These are phyloP conservation scores for Hermaeophaga mercurialis DNA, from an alignment of 2,888 invertebrate species.

Conservation along the genomic window DNA sequence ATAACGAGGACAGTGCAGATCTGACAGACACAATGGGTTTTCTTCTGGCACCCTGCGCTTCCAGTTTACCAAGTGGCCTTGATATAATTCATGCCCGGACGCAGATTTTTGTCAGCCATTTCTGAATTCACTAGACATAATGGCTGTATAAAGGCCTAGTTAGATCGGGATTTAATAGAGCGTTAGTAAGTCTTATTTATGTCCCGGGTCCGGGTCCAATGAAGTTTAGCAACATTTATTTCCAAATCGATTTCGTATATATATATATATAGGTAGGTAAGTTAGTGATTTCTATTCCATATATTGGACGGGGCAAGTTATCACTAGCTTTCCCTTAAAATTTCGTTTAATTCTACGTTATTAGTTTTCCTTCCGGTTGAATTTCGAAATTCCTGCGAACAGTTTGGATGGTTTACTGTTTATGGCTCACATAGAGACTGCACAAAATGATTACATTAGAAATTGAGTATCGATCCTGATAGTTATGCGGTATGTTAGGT, in stretches of 20 bases:
- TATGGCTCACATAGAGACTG: background rate
- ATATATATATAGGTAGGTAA: conserved; percentile 22
- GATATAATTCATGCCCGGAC: conserved; percentile 15
- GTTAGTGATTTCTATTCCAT: conserved; percentile 13
- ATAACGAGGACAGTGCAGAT: too few relatives aligned
- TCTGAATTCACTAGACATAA: conserved; percentile 27
- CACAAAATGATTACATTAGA: background rate
- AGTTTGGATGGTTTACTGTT: background rate
- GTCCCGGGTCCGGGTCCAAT: conserved; percentile 6
- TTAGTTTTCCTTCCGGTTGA: conserved; percentile 21
- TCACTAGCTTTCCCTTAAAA: conserved; percentile 9
- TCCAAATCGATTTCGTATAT: conserved; percentile 18
- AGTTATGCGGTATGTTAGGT: too few relatives aligned
- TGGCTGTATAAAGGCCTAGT: conserved; percentile 25
- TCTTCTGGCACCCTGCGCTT: background rate
- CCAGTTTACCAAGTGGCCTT: background rate
- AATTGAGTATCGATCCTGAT: too few relatives aligned
- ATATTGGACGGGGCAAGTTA: conserved; percentile 14
- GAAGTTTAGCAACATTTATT: conserved; percentile 23
- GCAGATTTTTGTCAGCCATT: conserved; percentile 19
- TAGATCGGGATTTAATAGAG: conserved; percentile 22
- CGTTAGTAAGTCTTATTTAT: conserved; percentile 26
- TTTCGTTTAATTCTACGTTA: conserved; percentile 23
- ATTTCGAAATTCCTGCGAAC: background rate
- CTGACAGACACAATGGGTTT: background rate